Conservation (phyloP, 2,797 vertebrate species). For the Serranus cabrilla region DNA sequence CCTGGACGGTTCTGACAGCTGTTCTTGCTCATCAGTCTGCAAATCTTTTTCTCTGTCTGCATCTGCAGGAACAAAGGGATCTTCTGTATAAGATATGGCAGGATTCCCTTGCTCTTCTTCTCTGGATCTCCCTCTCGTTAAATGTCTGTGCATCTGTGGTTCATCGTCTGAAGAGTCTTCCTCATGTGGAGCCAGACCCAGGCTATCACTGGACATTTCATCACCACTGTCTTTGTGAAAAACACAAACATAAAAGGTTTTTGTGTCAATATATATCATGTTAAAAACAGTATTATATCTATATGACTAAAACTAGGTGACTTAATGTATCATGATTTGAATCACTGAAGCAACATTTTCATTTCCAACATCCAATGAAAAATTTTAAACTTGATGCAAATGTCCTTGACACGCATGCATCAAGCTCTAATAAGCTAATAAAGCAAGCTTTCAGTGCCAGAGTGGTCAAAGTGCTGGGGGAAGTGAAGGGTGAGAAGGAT, state of each 20-base stretch:
- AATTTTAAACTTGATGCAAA: conserved; percentile 13
- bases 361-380: conserved; percentile 38
- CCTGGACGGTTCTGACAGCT: conserved; percentile 59
- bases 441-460: conserved; percentile 30
- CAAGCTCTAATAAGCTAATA: conserved; percentile 46
- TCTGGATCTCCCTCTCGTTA: conserved; percentile 31
- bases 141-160: conserved; percentile 31
- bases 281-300: background rate
- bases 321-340: conserved; percentile 39
- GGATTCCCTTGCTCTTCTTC: conserved; percentile 29
- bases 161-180: conserved; percentile 77
- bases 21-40: conserved; percentile 38
- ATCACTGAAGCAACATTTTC: conserved; percentile 36
- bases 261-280: background rate
- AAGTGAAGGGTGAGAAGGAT: conserved; percentile 29
- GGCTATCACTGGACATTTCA: conserved; percentile 73
- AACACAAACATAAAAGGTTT: conserved; percentile 21
- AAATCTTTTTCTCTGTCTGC: conserved; percentile 35
- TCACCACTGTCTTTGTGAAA: conserved; percentile 69
- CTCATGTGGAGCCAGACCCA: conserved; percentile 54
- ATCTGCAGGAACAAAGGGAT: conserved; percentile 47
- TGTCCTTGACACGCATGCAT: conserved; percentile 40
- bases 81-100: conserved; percentile 37
- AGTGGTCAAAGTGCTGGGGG: conserved; percentile 29
- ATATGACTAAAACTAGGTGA: conserved; percentile 1